Evolutionary conservation across 2,797 vertebrate genomes (phyloP).

Genomic region (Sebastes umbrosus): DNA sequence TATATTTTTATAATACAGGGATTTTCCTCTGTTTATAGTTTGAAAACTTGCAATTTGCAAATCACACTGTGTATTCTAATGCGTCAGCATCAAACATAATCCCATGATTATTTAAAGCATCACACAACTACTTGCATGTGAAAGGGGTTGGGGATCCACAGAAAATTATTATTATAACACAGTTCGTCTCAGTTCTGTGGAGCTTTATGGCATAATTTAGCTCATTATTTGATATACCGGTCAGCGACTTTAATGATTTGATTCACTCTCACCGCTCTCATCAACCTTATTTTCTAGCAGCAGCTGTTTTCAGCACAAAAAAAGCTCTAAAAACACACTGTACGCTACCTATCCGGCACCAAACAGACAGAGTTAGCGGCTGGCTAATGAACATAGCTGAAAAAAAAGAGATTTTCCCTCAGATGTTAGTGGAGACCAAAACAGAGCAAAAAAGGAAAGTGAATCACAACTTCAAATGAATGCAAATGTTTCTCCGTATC

Average conservation of each 20-base stretch:
- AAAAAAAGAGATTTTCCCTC: fast-evolving
- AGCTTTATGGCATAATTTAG: background rate
- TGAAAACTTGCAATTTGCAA: background rate
- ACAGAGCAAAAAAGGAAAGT: background rate
- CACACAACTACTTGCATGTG: background rate
- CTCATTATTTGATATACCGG: background rate
- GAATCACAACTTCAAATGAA: background rate
- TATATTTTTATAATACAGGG: background rate
- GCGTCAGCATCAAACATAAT: background rate
- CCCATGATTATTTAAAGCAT: background rate
- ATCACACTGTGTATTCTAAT: background rate
- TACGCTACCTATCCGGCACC: background rate
- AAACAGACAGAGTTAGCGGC: background rate
- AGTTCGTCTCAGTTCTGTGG: background rate
- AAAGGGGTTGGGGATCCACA: background rate
- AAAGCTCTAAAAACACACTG: background rate
- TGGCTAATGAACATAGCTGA: background rate
- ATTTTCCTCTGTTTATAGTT: background rate
- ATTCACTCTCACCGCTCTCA: background rate
- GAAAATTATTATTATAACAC: background rate
- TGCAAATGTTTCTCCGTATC: background rate
- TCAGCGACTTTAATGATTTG: background rate
- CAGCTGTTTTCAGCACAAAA: no score
- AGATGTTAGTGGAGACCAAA: background rate
- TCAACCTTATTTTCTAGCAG: background rate